Conservation (phyloP, 2,888 invertebrate species). For the Synergus umbraculus region DNA sequence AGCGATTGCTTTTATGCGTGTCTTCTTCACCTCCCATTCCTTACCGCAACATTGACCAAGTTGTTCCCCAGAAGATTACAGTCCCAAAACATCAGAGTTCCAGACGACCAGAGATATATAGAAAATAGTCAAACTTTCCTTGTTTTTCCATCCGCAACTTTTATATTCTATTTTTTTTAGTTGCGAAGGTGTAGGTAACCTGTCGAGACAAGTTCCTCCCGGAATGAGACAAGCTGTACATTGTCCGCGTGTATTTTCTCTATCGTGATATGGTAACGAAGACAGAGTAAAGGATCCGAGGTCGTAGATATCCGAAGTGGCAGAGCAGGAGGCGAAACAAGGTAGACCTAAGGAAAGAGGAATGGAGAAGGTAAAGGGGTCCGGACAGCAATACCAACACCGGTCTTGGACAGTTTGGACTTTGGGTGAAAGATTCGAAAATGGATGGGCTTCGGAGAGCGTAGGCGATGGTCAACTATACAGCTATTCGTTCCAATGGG, state of each 20-base stretch:
- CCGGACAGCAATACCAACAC: slow-evolving; percentile 6
- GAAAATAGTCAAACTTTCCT: background rate
- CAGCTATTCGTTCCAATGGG: background rate
- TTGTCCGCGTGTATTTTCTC: slow-evolving; percentile 1
- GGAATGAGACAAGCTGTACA: slow-evolving; percentile 1
- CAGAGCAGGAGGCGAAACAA: slow-evolving; percentile 10
- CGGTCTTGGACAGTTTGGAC: slow-evolving; percentile 22
- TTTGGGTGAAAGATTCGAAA: slow-evolving; percentile 16
- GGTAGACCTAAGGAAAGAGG: background rate
- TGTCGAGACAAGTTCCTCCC: background rate
- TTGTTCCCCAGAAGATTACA: background rate
- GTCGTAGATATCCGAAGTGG: slow-evolving; percentile 14
- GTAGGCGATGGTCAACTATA: slow-evolving; percentile 25
- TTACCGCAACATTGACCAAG: background rate
- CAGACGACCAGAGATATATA: background rate
- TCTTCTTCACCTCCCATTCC: slow-evolving; percentile 7
- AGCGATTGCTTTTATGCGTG: slow-evolving; percentile 64
- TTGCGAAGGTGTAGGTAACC: background rate
- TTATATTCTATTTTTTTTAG: background rate
- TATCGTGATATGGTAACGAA: slow-evolving; percentile 12
- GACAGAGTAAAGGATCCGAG: background rate
- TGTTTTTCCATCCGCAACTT: background rate
- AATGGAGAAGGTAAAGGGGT: slow-evolving; percentile 1
- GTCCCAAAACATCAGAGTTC: background rate
- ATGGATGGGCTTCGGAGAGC: slow-evolving; percentile 2